phyloP scores from a whole-genome alignment of 2,888 invertebrate species.

The Trichogramma dendrolimi region DNA sequence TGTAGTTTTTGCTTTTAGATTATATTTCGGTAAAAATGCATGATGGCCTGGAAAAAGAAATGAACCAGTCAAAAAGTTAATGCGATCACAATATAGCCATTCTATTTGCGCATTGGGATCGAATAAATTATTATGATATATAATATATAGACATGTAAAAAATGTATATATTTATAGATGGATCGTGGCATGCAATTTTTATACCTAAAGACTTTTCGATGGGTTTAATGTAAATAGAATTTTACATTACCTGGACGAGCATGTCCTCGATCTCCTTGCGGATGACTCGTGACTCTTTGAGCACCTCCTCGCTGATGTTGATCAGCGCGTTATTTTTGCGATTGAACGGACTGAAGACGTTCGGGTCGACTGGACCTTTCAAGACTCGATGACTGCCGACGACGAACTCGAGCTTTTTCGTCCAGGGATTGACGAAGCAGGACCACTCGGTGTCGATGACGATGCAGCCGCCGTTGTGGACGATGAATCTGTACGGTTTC shows the following conservation, averaged over 20 bases:
- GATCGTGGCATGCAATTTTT: not conserved
- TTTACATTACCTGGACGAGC: conserved; percentile 62
- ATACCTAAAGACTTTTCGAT: not conserved
- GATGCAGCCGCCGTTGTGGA: conserved; percentile 81
- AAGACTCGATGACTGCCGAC: conserved; percentile 76
- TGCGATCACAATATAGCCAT: too few relatives aligned
- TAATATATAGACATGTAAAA: conserved; percentile 4
- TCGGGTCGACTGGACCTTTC: conserved; percentile 71
- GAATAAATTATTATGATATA: conserved; percentile 5
- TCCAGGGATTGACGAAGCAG: conserved; percentile 91
- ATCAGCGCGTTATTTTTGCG: conserved; percentile 47
- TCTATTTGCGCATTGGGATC: not conserved
- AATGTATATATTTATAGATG: not conserved
- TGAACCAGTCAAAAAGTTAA: conserved; percentile 11
- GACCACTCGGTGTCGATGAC: conserved; percentile 89
- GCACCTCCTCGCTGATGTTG: conserved; percentile 60
- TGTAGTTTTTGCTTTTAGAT: not conserved
- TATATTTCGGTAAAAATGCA: conserved; percentile 5
- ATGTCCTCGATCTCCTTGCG: conserved; percentile 66
- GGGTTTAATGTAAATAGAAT: not conserved
- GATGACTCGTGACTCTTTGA: conserved; percentile 59
- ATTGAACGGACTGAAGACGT: conserved; percentile 63
- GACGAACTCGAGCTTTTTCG: conserved; percentile 81
- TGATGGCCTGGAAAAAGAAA: conserved; percentile 22
- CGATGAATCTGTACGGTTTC: conserved; percentile 73